Evolutionary conservation across 1,140 invertebrate genomes (phyloP).

Genomic region (Drosophila nebulosa): DNA sequence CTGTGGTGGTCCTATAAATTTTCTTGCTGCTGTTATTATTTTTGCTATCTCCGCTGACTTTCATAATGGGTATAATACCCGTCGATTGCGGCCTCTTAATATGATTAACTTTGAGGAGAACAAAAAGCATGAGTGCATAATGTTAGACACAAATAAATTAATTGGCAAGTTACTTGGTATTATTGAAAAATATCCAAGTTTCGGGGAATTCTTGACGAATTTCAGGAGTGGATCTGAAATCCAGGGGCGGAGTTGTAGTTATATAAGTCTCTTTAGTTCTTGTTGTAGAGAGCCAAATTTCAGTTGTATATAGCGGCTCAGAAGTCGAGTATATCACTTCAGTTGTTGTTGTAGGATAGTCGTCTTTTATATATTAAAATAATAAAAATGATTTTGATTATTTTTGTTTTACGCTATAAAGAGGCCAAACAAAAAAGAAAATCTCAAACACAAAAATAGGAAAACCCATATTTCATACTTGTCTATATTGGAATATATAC

Average conservation of each 20-base stretch:
- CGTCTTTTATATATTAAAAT: no score
- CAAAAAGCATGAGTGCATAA: not conserved
- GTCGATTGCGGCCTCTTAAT: constrained; percentile 18
- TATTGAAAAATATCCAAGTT: constrained; percentile 41
- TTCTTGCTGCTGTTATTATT: constrained; percentile 13
- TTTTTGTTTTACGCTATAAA: no score
- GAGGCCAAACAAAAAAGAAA: not conserved
- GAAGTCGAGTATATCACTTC: no score
- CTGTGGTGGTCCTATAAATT: constrained; percentile 13
- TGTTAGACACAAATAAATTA: not conserved
- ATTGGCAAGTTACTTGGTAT: constrained; percentile 20
- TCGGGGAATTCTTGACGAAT: constrained; percentile 58
- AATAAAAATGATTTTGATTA: not conserved
- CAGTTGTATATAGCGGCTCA: no score
- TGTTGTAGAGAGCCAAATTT: no score
- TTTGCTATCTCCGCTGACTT: constrained; percentile 38
- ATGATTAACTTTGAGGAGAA: constrained; percentile 32
- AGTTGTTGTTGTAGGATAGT: not conserved
- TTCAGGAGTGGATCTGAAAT: not conserved
- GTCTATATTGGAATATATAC: constrained; percentile 42
- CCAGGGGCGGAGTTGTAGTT: not conserved
- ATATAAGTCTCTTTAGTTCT: no score
- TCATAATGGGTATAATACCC: constrained; percentile 44
- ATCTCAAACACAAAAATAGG: not conserved
- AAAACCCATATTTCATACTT: not conserved